Evolutionary conservation across 35 echinoderm and acorn worm species (phyloP).

Genomic region (Apostichopus californicus): DNA sequence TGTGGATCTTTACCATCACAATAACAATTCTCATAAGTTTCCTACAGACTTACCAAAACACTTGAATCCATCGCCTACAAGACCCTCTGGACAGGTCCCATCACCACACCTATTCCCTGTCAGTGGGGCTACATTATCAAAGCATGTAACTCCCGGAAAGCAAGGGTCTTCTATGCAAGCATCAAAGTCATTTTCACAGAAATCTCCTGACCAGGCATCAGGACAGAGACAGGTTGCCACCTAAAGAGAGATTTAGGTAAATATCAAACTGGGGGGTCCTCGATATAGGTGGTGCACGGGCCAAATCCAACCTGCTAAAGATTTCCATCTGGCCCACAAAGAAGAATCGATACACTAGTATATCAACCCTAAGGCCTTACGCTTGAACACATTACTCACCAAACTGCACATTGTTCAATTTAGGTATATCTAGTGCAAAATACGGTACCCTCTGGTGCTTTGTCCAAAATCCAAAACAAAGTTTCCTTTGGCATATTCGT

Average conservation of each 20-base stretch:
- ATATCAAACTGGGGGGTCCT: neutral
- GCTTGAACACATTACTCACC: no score
- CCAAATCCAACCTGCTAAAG: no score
- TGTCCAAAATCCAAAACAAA: no score
- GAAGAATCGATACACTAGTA: no score
- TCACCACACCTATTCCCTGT: conserved; percentile 37
- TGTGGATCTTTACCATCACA: neutral
- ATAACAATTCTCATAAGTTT: neutral
- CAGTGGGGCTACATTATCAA: conserved; percentile 49
- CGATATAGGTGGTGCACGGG: no score
- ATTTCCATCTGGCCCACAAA: no score
- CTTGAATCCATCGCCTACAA: conserved; percentile 53
- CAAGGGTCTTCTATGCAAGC: conserved; percentile 54
- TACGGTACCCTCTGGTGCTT: no score
- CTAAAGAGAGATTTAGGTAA: neutral
- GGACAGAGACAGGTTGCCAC: conserved; percentile 46
- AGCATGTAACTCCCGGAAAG: conserved; percentile 56
- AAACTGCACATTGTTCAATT: no score
- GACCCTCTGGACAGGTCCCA: conserved; percentile 48
- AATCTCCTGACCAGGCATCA: conserved; percentile 42
- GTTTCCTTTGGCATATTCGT: no score
- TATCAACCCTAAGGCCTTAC: no score
- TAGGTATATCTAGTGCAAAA: no score
- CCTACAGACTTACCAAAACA: conserved; percentile 41
- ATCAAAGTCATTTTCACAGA: conserved; percentile 56